These are phyloP conservation scores for Harlomillsia oculata DNA, from an alignment of 1,140 invertebrate genomes.

Conservation along the genomic window DNA sequence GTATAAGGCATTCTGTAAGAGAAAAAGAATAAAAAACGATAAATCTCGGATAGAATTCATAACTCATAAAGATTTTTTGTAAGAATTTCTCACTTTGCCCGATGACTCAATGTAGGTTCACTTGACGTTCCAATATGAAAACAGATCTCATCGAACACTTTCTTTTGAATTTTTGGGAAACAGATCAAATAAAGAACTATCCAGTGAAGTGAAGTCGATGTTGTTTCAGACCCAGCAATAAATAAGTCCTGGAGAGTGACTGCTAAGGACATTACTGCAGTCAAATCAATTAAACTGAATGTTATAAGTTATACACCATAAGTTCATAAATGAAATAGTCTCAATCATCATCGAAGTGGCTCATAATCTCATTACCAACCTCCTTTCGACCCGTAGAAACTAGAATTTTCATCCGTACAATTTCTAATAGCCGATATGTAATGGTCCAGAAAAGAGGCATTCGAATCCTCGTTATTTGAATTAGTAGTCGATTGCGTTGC, in stretches of 20 bases:
- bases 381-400: slow-evolving; percentile 20
- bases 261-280: slow-evolving; percentile 20
- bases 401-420: slow-evolving; percentile 8
- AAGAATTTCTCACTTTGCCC: not conserved
- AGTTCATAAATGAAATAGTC: not conserved
- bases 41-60: not conserved
- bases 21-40: not conserved
- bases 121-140: not conserved
- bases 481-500: not conserved
- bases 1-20: not conserved
- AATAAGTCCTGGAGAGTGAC: slow-evolving; percentile 27
- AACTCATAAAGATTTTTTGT: not conserved
- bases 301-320: not conserved
- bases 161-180: slow-evolving; percentile 38
- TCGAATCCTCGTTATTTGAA: not conserved
- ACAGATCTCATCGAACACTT: slow-evolving; percentile 38
- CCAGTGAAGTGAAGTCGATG: slow-evolving; percentile 39
- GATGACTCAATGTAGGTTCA: not conserved
- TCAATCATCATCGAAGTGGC: not conserved
- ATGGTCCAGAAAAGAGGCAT: slow-evolving; percentile 22
- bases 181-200: slow-evolving; percentile 37
- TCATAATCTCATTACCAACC: slow-evolving; percentile 8
- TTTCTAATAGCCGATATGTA: slow-evolving; percentile 18
- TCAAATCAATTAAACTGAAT: not conserved
- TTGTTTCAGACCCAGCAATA: slow-evolving; percentile 38